Percentiles rank a stretch among this genome's conserved stretches.
These are phyloP conservation scores for Blastobasis adustella DNA, from an alignment of 2,888 invertebrate species.

Conservation along the genomic window DNA sequence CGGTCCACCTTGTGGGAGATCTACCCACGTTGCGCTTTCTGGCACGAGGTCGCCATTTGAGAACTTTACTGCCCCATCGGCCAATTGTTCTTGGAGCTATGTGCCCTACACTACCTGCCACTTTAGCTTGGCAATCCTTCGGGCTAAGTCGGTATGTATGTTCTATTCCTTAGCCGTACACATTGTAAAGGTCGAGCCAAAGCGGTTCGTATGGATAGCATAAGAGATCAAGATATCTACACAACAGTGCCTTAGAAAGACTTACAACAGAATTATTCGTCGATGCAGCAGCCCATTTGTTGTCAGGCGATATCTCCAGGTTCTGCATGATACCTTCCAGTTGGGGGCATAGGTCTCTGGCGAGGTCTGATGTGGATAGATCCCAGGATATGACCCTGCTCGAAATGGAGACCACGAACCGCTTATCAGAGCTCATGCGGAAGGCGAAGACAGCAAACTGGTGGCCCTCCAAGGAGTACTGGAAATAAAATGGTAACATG, in stretches of 20 bases:
- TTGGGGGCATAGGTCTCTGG: constrained; percentile 91
- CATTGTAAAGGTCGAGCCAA: too few relatives aligned
- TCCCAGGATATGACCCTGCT: constrained; percentile 98
- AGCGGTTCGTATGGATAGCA: too few relatives aligned
- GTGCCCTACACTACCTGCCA: too few relatives aligned
- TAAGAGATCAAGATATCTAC: too few relatives aligned
- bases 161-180: too few relatives aligned
- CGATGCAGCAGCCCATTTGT: constrained; percentile 95
- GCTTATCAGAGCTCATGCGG: constrained; percentile 89
- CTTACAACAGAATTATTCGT: constrained; percentile 94
- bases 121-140: too few relatives aligned
- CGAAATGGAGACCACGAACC: constrained; percentile 96
- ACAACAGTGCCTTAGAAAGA: background rate
- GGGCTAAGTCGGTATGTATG: too few relatives aligned
- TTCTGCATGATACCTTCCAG: constrained; percentile 98
- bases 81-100: too few relatives aligned
- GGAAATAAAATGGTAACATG: constrained; percentile 10
- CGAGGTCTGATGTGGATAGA: constrained; percentile 94
- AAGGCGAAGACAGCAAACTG: constrained; percentile 98
- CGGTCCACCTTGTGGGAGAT: too few relatives aligned
- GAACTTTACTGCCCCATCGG: too few relatives aligned
- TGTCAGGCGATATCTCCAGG: constrained; percentile 93
- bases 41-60: too few relatives aligned
- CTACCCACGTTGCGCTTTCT: too few relatives aligned
- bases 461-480: constrained; percentile 98